Evolutionary conservation across 2,113 vertebrate species (phyloP).

Genomic region (Bubo bubo): DNA sequence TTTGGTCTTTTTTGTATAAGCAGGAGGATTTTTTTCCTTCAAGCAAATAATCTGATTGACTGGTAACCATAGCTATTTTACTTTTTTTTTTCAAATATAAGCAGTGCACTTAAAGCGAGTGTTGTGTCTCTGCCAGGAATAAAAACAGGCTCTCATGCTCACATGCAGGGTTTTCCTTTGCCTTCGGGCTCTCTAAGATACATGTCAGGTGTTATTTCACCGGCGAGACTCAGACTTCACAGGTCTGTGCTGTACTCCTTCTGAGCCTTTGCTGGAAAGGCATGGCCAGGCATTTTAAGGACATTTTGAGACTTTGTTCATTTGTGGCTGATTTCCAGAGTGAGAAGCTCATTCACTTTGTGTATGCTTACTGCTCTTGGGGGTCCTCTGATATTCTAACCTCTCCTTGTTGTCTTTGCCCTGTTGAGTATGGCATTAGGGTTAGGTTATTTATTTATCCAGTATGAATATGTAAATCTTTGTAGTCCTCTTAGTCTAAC

Average conservation of each 20-base stretch:
- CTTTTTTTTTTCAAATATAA: neutral
- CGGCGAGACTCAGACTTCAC: neutral
- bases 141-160: neutral
- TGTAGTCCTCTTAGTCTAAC: neutral
- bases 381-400: neutral
- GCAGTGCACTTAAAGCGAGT: neutral
- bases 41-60: neutral
- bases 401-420: neutral
- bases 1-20: neutral
- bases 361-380: neutral
- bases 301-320: neutral
- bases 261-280: neutral
- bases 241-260: neutral
- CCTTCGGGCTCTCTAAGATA: neutral
- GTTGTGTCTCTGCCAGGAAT: neutral
- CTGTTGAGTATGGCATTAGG: neutral
- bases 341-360: neutral
- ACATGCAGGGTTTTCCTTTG: neutral
- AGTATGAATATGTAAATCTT: neutral
- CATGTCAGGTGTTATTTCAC: neutral
- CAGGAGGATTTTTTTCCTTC: neutral
- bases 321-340: neutral
- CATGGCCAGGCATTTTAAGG: neutral
- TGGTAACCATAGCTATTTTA: accelerated
- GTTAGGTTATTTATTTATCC: neutral